Evolutionary conservation across 2,113 vertebrate genomes (phyloP).

Genomic region (Peromyscus maniculatus): DNA sequence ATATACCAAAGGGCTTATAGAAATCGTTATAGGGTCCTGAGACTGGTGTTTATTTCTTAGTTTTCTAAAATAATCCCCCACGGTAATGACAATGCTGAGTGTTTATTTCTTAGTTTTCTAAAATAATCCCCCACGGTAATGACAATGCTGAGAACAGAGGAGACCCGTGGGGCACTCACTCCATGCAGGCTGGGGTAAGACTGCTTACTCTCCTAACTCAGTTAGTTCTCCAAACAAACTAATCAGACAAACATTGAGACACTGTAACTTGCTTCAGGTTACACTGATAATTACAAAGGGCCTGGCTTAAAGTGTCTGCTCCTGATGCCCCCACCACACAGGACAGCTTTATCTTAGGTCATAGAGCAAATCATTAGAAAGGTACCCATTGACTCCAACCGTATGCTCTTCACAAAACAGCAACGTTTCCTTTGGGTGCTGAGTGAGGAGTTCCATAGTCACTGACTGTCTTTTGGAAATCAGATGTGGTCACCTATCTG

Average conservation of each 20-base stretch:
- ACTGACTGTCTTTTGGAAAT: not conserved
- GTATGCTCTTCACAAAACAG: not conserved
- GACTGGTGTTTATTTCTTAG: constrained; percentile 2
- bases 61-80: constrained; percentile 44
- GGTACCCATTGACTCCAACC: not conserved
- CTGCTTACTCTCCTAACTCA: constrained; percentile 18
- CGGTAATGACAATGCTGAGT: not conserved
- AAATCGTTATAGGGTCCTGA: not conserved
- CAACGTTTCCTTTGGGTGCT: constrained; percentile 5
- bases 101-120: constrained; percentile 55
- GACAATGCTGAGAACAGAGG: not conserved
- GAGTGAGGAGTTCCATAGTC: constrained; percentile 9
- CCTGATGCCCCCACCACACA: not conserved
- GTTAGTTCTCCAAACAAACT: not conserved
- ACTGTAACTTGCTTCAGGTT: constrained; percentile 16
- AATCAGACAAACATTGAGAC: constrained; percentile 44
- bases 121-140: not conserved
- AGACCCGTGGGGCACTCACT: constrained; percentile 1
- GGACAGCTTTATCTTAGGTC: constrained; percentile 19
- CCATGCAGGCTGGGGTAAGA: not conserved
- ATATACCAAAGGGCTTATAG: not conserved
- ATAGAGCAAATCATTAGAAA: constrained; percentile 34
- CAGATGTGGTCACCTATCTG: constrained; percentile 2
- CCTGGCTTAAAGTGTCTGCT: not conserved
- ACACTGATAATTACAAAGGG: constrained; percentile 2